phyloP scores from a whole-genome alignment of 2,888 invertebrate genomes.

The Cheilosia soror region DNA sequence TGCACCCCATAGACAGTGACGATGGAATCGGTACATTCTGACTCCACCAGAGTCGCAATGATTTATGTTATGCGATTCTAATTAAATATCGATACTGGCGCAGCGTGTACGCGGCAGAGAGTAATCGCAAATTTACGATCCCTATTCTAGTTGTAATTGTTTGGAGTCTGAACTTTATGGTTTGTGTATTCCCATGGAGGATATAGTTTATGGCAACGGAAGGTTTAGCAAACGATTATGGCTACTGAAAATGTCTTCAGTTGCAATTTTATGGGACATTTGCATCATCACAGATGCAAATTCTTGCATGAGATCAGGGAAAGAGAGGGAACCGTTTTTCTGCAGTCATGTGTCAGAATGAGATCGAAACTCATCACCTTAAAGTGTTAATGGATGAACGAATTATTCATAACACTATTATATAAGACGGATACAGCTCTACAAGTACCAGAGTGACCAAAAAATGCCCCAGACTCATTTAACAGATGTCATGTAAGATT shows the following conservation, averaged over 20 bases:
- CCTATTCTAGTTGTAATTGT: conserved; percentile 40
- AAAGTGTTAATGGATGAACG: no score
- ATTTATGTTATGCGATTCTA: conserved; percentile 65
- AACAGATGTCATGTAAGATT: no score
- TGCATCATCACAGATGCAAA: no score
- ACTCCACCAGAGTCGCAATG: conserved; percentile 8
- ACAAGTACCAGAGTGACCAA: no score
- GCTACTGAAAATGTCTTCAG: background rate
- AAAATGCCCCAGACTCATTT: no score
- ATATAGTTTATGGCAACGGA: conserved; percentile 17
- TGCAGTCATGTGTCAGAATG: no score
- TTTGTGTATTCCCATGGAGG: conserved; percentile 13
- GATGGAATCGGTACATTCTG: background rate
- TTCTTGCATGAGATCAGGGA: no score
- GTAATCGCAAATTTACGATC: conserved; percentile 46
- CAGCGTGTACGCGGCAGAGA: conserved; percentile 3
- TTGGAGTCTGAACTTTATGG: background rate
- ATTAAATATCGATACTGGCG: conserved; percentile 55
- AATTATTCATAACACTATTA: no score
- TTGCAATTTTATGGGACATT: background rate
- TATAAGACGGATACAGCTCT: no score
- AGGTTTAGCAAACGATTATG: background rate
- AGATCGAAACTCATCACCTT: no score
- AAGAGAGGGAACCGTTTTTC: no score
- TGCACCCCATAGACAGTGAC: background rate